Evolutionary conservation across 2,113 vertebrate species (phyloP).

Genomic region (Diadophis punctatus): DNA sequence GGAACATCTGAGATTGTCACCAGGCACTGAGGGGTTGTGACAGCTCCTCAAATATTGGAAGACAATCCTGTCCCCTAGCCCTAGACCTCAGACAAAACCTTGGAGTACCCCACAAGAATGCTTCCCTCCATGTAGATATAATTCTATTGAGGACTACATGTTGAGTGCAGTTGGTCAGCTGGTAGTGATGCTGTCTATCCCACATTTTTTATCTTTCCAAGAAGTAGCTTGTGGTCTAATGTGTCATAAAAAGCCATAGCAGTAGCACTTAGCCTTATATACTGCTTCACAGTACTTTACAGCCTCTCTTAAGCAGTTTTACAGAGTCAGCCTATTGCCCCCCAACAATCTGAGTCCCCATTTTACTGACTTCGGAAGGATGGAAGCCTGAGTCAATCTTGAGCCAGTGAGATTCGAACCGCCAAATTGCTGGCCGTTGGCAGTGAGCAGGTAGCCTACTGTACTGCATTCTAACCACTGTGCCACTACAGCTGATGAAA

Average conservation of each 20-base stretch:
- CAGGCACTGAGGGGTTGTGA: neutral
- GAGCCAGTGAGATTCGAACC: too few species aligned
- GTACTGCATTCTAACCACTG: too few species aligned
- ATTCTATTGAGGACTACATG: neutral
- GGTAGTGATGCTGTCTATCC: neutral
- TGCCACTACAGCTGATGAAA: neutral
- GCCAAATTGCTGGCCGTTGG: too few species aligned
- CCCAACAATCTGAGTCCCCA: too few species aligned
- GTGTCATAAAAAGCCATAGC: neutral
- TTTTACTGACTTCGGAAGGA: too few species aligned
- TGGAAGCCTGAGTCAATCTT: too few species aligned
- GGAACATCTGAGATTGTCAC: neutral
- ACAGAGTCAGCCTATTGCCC: too few species aligned
- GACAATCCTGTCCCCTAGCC: neutral
- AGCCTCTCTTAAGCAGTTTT: too few species aligned
- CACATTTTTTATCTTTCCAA: neutral
- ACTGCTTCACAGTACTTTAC: too few species aligned
- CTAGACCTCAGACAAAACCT: neutral
- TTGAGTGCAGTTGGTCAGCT: neutral
- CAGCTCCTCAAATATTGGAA: neutral
- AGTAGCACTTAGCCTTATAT: too few species aligned
- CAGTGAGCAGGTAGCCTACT: too few species aligned
- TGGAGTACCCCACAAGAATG: too few species aligned
- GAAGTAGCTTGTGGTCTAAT: neutral
- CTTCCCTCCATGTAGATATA: neutral